These are phyloP conservation scores for Halcyon malimbica DNA, from an alignment of 2,113 vertebrate species.

Conservation along the genomic window DNA sequence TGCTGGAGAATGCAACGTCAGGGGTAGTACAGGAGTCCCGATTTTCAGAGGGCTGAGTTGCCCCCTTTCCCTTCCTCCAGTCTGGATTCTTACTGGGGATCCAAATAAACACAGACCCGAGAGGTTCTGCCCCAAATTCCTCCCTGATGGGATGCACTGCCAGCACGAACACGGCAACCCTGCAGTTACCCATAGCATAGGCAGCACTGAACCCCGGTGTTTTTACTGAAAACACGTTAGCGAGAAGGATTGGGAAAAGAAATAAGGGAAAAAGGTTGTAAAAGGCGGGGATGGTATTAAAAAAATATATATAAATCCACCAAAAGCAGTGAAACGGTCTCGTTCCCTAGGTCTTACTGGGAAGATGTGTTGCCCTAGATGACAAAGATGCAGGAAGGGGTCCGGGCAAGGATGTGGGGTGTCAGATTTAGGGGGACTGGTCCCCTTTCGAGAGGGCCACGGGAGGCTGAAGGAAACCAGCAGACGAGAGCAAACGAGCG, in stretches of 20 bases:
- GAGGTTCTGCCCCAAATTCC: not conserved
- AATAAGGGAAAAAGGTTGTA: not conserved
- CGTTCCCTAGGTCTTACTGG: not conserved
- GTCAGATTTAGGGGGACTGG: not conserved
- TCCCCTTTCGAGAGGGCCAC: not conserved
- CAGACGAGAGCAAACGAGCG: not conserved
- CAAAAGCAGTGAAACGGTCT: not conserved
- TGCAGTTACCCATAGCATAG: not conserved
- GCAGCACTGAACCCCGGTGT: not conserved
- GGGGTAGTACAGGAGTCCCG: not conserved
- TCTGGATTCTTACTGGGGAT: not conserved
- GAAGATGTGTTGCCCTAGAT: fast-evolving
- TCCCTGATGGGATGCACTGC: not conserved
- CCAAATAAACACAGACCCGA: not conserved
- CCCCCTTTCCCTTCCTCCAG: not conserved
- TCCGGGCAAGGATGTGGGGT: not conserved
- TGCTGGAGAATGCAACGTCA: not conserved
- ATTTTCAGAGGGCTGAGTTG: not conserved
- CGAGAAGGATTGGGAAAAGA: not conserved
- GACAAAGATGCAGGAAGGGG: not conserved
- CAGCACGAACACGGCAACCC: not conserved
- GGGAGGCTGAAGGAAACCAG: not conserved
- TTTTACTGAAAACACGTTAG: not conserved
- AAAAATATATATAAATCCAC: not conserved
- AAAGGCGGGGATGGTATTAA: not conserved